These are phyloP conservation scores for Thelaira solivaga DNA, from an alignment of 2,888 invertebrate species.

Conservation along the genomic window DNA sequence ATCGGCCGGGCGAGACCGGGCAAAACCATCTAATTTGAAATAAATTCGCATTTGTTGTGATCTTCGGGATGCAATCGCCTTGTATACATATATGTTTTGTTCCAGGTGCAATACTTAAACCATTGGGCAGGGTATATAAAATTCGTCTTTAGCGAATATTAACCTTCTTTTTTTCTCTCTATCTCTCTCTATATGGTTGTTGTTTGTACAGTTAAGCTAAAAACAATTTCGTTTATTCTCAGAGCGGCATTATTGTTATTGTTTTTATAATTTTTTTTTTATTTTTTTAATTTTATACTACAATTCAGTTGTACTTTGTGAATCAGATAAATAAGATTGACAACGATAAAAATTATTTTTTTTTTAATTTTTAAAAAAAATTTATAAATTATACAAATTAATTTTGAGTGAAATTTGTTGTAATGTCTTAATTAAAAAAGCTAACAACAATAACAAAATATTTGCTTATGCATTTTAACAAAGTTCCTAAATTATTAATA, in stretches of 20 bases:
- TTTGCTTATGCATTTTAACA: conserved; percentile 16
- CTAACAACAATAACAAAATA: not conserved
- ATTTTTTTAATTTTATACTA: conserved; percentile 37
- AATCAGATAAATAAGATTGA: conserved; percentile 60
- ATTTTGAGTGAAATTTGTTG: conserved; percentile 18
- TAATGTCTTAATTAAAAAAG: not conserved
- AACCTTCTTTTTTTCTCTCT: no score
- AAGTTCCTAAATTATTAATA: conserved; percentile 22
- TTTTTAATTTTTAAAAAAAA: not conserved
- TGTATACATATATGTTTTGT: no score
- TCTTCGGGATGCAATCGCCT: no score
- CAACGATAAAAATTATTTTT: conserved; percentile 46
- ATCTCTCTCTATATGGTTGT: no score
- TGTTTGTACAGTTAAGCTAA: conserved; percentile 45
- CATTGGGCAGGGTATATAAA: no score
- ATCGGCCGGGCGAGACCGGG: no score
- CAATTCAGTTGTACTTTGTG: conserved; percentile 59
- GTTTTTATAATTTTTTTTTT: no score
- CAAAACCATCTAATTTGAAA: no score
- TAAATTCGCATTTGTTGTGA: no score
- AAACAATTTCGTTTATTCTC: conserved; percentile 48
- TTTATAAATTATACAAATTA: conserved; percentile 25
- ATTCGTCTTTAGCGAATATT: no score
- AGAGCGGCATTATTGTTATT: conserved; percentile 33
- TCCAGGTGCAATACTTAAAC: no score